These are phyloP conservation scores for Aplodontia rufa DNA, from an alignment of 2,113 vertebrate species.

Conservation along the genomic window DNA sequence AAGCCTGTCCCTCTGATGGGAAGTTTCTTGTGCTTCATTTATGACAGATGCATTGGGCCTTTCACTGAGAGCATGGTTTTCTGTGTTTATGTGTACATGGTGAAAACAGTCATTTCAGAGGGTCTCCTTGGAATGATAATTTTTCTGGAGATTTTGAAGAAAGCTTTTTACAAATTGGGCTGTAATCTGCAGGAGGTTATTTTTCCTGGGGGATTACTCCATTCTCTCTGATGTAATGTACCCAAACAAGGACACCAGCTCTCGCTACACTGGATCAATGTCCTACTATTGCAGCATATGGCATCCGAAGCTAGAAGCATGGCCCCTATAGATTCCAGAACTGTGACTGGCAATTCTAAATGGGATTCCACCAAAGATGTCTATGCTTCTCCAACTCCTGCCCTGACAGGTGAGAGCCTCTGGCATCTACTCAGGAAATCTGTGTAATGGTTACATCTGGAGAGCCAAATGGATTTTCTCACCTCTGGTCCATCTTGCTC, in stretches of 20 bases:
- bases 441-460: not conserved
- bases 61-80: not conserved
- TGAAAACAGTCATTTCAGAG: not conserved
- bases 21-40: not conserved
- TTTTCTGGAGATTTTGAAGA: constrained; percentile 11
- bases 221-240: not conserved
- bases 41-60: not conserved
- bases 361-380: not conserved
- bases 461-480: not conserved
- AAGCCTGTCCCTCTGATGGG: not conserved
- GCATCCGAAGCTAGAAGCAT: not conserved
- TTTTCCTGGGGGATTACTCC: not conserved
- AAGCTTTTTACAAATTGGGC: not conserved
- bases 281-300: not conserved
- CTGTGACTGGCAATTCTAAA: not conserved
- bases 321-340: not conserved
- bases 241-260: not conserved
- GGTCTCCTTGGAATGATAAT: not conserved
- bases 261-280: not conserved
- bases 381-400: not conserved
- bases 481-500: not conserved
- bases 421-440: constrained; percentile 24
- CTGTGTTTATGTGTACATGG: not conserved
- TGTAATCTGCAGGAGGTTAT: not conserved
- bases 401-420: not conserved